A percentile compares a stretch with the other conserved stretches of the same genome.
Conservation (phyloP, 2,888 invertebrate species). For the Salticus scenicus region DNA sequence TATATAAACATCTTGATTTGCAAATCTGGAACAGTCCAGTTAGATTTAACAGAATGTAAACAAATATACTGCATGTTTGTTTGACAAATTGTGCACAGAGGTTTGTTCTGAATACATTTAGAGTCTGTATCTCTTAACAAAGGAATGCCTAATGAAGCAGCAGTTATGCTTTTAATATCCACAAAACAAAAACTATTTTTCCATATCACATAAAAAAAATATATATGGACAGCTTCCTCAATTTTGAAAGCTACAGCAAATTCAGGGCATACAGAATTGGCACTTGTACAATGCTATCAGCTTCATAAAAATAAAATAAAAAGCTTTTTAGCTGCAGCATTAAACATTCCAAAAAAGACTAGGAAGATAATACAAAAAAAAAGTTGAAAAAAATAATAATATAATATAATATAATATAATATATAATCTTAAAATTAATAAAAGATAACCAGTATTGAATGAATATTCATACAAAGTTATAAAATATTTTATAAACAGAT, state of each 20-base stretch:
- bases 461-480: slow-evolving; percentile 60
- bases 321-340: slow-evolving; percentile 55
- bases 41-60: slow-evolving; percentile 56
- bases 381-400: background rate
- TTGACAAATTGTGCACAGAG: slow-evolving; percentile 62
- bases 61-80: slow-evolving; percentile 40
- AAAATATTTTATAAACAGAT: slow-evolving; percentile 57
- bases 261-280: slow-evolving; percentile 54
- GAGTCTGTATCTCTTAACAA: slow-evolving; percentile 49
- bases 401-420: slow-evolving; percentile 10
- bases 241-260: slow-evolving; percentile 31
- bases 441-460: slow-evolving; percentile 45
- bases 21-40: slow-evolving; percentile 20
- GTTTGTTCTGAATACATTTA: slow-evolving; percentile 64
- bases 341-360: slow-evolving; percentile 69
- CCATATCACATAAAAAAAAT: background rate
- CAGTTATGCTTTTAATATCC: slow-evolving; percentile 31
- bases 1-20: slow-evolving; percentile 61
- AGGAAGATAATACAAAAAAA: slow-evolving; percentile 65
- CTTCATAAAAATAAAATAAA: slow-evolving; percentile 47
- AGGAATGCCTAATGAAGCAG: slow-evolving; percentile 66
- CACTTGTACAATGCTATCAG: slow-evolving; percentile 57
- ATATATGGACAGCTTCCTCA: no score
- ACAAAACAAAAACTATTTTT: background rate
- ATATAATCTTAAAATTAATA: slow-evolving; percentile 69